Conservation (phyloP, 2,797 vertebrate species). For the Phataginus tetradactyla region DNA sequence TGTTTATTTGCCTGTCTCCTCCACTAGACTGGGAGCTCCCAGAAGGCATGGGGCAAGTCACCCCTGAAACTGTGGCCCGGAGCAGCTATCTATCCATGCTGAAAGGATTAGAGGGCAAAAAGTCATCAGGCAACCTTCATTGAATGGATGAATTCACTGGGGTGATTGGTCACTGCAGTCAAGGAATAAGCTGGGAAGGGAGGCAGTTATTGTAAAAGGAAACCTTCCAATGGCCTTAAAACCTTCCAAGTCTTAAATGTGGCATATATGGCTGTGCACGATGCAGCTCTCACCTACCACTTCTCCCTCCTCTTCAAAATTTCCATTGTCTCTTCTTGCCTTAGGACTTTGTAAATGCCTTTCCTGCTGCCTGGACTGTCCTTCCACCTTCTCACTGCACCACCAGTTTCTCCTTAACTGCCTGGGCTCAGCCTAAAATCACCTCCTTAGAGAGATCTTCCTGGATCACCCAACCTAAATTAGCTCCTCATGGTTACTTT, state of each 20-base stretch:
- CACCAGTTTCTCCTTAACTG: not conserved
- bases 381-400: not conserved
- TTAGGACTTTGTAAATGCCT: not conserved
- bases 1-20: not conserved
- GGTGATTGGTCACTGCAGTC: not conserved
- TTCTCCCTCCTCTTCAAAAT: not conserved
- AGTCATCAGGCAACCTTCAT: fast-evolving
- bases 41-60: not conserved
- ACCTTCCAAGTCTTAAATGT: too few species aligned
- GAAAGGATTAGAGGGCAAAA: not conserved
- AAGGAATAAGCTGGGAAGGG: not conserved
- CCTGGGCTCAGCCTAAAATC: not conserved
- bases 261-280: fast-evolving
- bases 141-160: not conserved
- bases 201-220: not conserved
- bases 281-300: fast-evolving
- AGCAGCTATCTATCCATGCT: not conserved
- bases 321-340: not conserved
- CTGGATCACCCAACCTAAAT: not conserved
- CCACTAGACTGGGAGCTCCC: not conserved
- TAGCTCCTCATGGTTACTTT: not conserved
- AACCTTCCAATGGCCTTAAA: not conserved
- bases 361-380: not conserved
- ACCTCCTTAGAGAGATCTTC: not conserved
- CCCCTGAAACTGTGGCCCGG: not conserved